Evolutionary conservation across 2,113 vertebrate species (phyloP).

Genomic region (Gobio gobio): DNA sequence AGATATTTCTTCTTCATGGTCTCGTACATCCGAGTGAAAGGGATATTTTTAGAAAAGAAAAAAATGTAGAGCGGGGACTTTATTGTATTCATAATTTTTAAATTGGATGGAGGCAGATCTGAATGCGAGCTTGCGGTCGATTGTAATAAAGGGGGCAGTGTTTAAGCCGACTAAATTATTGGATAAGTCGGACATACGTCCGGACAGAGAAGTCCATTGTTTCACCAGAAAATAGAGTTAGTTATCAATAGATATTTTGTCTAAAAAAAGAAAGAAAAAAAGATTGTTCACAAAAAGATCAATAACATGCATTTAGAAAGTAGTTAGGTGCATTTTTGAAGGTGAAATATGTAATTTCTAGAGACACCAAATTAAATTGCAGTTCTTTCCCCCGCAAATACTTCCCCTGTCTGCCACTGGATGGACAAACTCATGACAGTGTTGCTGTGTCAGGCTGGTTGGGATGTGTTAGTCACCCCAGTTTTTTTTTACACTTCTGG

Average conservation of each 20-base stretch:
- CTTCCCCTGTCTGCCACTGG: not conserved
- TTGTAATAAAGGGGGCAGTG: not conserved
- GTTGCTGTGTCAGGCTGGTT: too few relatives aligned
- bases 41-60: not conserved
- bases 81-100: not conserved
- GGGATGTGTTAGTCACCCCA: too few relatives aligned
- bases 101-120: not conserved
- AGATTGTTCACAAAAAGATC: not conserved
- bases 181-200: not conserved
- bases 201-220: not conserved
- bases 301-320: not conserved
- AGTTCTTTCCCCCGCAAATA: not conserved
- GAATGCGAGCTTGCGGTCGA: not conserved
- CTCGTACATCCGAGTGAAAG: too few relatives aligned
- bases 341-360: not conserved
- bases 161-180: not conserved
- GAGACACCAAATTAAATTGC: not conserved
- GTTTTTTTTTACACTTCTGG: not conserved
- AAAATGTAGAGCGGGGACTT: not conserved
- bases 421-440: not conserved
- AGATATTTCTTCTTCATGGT: too few relatives aligned
- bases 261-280: not conserved
- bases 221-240: not conserved
- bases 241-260: not conserved
- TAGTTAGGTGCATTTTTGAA: not conserved